Evolutionary conservation across 2,888 invertebrate genomes (phyloP).

Genomic region (Cheilosia urbana): DNA sequence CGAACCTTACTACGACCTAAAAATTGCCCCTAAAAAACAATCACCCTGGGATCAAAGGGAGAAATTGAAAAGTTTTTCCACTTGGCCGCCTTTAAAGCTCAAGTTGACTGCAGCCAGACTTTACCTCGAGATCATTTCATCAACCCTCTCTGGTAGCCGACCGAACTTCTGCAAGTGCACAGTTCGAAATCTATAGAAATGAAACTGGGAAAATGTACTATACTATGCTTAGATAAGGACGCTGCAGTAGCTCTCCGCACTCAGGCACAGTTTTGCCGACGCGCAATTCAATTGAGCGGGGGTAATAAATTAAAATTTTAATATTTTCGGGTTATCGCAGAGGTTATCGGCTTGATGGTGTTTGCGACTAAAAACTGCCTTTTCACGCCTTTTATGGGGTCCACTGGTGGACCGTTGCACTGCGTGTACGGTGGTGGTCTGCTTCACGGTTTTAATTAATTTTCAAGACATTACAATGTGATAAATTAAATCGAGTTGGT

Average conservation of each 20-base stretch:
- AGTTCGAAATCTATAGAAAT: slow-evolving; percentile 23
- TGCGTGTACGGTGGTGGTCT: slow-evolving; percentile 8
- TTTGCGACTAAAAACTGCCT: slow-evolving; percentile 45
- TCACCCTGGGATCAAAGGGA: slow-evolving; percentile 69
- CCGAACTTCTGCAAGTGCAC: slow-evolving; percentile 29
- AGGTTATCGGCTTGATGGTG: slow-evolving; percentile 58
- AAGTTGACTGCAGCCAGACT: slow-evolving; percentile 22
- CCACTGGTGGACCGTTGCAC: slow-evolving; percentile 7
- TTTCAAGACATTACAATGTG: slow-evolving; percentile 59
- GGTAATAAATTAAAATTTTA: slow-evolving; percentile 52
- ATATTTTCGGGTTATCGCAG: slow-evolving; percentile 62
- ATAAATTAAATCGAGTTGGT: slow-evolving; percentile 24
- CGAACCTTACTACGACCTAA: slow-evolving; percentile 14
- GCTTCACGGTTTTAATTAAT: slow-evolving; percentile 61
- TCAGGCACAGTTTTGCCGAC: slow-evolving; percentile 35
- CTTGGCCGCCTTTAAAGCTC: slow-evolving; percentile 72
- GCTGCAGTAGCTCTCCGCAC: slow-evolving; percentile 14
- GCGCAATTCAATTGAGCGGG: slow-evolving; percentile 45
- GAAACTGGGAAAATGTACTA: slow-evolving; percentile 26
- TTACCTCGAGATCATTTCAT: slow-evolving; percentile 53
- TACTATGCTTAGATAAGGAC: slow-evolving; percentile 59
- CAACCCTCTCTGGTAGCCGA: background rate
- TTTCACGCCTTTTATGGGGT: slow-evolving; percentile 26
- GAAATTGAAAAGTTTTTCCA: slow-evolving; percentile 75
- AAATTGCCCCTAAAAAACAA: slow-evolving; percentile 45